These are phyloP conservation scores for Proterorhinus semilunaris DNA, from an alignment of 2,113 vertebrate genomes.

Conservation along the genomic window DNA sequence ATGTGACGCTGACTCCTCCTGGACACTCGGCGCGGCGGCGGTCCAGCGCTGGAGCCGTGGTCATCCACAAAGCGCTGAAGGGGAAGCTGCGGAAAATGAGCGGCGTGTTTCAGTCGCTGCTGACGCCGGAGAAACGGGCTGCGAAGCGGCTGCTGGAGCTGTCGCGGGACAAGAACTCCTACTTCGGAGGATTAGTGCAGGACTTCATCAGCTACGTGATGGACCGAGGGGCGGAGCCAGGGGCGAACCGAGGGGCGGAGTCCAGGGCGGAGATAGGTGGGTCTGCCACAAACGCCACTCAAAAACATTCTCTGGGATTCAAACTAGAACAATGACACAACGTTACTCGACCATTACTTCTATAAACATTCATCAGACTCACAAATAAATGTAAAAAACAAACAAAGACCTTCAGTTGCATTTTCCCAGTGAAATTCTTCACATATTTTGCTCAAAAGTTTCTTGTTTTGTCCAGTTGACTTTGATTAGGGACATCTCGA, in stretches of 20 bases:
- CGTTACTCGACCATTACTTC: too few relatives aligned
- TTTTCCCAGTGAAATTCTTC: too few relatives aligned
- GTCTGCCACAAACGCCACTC: too few relatives aligned
- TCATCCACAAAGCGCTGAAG: constrained; percentile 85
- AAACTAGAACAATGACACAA: too few relatives aligned
- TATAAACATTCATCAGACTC: too few relatives aligned
- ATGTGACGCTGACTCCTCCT: constrained; percentile 64
- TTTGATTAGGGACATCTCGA: too few relatives aligned
- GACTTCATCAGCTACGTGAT: constrained; percentile 92
- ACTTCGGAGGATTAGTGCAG: constrained; percentile 93
- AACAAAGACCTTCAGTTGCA: too few relatives aligned
- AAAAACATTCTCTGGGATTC: too few relatives aligned
- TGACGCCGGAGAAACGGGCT: constrained; percentile 90
- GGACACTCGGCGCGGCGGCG: constrained; percentile 81
- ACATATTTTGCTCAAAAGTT: too few relatives aligned
- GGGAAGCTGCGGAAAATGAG: constrained; percentile 90
- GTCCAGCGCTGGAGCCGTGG: constrained; percentile 77
- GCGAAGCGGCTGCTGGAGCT: constrained; percentile 85
- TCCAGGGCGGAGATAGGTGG: not conserved
- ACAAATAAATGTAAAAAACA: too few relatives aligned
- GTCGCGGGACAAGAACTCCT: constrained; percentile 86
- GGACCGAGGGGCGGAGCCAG: constrained; percentile 67
- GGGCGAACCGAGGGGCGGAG: constrained; percentile 58
- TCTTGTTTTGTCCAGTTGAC: too few relatives aligned
- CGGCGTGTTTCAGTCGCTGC: constrained; percentile 88